Evolutionary conservation across 2,888 invertebrate genomes (phyloP), one percentile per base, ranked within the genome.

Genomic region (Tenthredo distinguenda): DNA sequence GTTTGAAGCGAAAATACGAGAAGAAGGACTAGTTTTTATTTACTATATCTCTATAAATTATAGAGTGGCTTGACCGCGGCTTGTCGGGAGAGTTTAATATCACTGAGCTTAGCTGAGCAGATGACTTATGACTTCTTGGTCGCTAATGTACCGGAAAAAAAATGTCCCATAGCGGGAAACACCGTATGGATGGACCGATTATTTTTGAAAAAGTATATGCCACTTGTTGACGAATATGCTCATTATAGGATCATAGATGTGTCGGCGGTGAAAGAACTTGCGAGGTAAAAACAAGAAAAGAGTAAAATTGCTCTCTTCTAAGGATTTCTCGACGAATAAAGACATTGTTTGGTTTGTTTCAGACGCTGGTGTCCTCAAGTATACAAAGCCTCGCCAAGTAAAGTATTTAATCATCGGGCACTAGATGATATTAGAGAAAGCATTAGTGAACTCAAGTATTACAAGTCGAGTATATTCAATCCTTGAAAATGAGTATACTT

Each of bases 241-340:
- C 98, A 99, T 92, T 99, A 99, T 93, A 95, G 99, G 89, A 96
- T 98, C 72, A 96, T 99, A 87, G 99, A 99, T 94, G 98, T 99
- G 2, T 98, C 97, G 55, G 96, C 97, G 0, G 94, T 99, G 26
- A 99, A 99, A 92, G 99, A 99, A 93, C 92, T 99, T 37, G 92
- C 94, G 88, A 94, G 90, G 94, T 94, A 91, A 85, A 18, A 47
- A 55, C 12, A 26, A 50, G 26, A 47, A 15, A 31, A 31, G 37
- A 37, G 6, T 26, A 18, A 77, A 77, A 34, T 34, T 34, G 18
- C 1, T 47, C 2, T 7, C 7, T 55, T n/a, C 5, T 1, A 7
- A n/a, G n/a, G n/a, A 7, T n/a, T n/a, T 55, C 1, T 2, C 7
- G 4, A 10, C 26, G 26, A 62, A 26, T 31, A n/a, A n/a, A 58